Evolutionary conservation across 2,888 invertebrate species (phyloP), one percentile per base, ranked within the genome.

Genomic region (Coleophora flavipennella): DNA sequence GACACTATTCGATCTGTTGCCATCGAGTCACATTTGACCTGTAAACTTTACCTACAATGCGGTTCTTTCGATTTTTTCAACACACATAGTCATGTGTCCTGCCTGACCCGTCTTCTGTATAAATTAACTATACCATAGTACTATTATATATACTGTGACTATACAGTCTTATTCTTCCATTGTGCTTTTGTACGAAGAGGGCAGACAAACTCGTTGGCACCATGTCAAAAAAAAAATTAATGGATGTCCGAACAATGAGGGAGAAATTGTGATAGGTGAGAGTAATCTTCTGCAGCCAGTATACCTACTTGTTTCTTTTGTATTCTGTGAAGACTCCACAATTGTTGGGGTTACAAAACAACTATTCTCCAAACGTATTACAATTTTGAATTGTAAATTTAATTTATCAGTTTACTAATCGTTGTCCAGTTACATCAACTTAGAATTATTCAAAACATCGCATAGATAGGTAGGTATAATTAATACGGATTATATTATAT

Each of bases 221-320:
- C 55, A 53, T 61, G 64, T 63, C 55, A 63, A 73, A 70, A 70
- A 70, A 70, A 56, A 55, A 53, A 64, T 78, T 80, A 81, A 81
- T 83, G 79, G 74, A 65, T 65, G 67, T 70, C 67, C 65, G 62
- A 65, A 81, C 80, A 83, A 83, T 76, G 55, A 53, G 31, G 61
- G 68, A 72, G 83, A 81, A 80, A 83, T 84, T 79, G 76, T 83
- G 78, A 83, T 83, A 80, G 83, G 83, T 74, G 81, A 77, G 80
- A 79, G 77, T 71, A 73, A 77, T 79, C 78, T 83, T 73, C 62
- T 69, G 63, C 65, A 62, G 62, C 61, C 69, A 60, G 62, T 57
- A 69, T 67, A n/a, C n/a, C 69, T 59, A 68, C 69, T 62, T 59
- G 68, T 66, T 64, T 6, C 67, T 67, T 71, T 71, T 76, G 64